Conservation (phyloP, 2,113 vertebrate species). For the Callithrix jacchus region DNA sequence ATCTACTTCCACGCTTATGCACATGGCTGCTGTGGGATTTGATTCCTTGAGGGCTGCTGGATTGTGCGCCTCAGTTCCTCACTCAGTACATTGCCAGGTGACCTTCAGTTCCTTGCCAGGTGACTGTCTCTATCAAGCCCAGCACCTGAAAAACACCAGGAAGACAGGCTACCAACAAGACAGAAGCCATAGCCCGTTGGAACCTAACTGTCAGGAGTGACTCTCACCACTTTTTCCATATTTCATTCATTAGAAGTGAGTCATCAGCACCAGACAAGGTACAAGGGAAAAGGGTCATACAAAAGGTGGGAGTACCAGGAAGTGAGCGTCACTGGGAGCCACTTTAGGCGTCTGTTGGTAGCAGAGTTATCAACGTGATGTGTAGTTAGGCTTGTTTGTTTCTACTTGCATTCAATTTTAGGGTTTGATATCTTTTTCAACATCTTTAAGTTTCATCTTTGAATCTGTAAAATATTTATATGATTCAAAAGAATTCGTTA, state of each 20-base stretch:
- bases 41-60: background rate
- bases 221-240: background rate
- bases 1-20: background rate
- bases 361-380: background rate
- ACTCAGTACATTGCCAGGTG: background rate
- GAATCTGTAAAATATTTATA: background rate
- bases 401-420: background rate
- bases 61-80: background rate
- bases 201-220: background rate
- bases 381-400: background rate
- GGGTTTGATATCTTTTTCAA: background rate
- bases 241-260: accelerated
- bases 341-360: background rate
- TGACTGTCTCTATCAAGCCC: background rate
- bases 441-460: background rate
- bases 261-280: accelerated
- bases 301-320: accelerated
- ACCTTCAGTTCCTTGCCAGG: background rate
- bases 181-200: background rate
- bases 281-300: accelerated
- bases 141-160: background rate
- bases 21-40: background rate
- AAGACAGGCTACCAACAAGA: background rate
- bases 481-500: background rate
- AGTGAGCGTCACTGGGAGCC: accelerated